These are phyloP conservation scores for Lasioglossum baleicum DNA, from an alignment of 1,140 invertebrate genomes.

Conservation along the genomic window DNA sequence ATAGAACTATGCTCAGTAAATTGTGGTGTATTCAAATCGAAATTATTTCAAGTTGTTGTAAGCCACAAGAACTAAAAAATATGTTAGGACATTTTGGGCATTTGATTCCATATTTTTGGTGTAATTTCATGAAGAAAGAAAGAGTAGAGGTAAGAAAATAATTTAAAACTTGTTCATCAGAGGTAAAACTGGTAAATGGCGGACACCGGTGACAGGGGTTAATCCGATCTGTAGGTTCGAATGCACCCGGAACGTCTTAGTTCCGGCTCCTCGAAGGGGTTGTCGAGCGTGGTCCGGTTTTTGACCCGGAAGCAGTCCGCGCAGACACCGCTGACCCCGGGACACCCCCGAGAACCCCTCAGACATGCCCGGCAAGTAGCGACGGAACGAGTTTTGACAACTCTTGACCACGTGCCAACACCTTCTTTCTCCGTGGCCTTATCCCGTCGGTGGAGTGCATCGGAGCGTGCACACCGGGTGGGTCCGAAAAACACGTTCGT, in stretches of 20 bases:
- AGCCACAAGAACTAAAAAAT: too few species aligned
- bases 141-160: too few species aligned
- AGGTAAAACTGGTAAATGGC: too few species aligned
- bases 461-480: slow-evolving; percentile 5
- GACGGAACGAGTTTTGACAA: slow-evolving; percentile 76
- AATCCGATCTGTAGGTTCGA: not conserved
- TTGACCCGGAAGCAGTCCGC: slow-evolving; percentile 70
- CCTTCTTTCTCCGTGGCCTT: slow-evolving; percentile 57
- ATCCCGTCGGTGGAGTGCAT: slow-evolving; percentile 12
- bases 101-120: too few species aligned
- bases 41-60: too few species aligned
- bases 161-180: too few species aligned
- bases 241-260: slow-evolving; percentile 14
- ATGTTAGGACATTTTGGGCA: too few species aligned
- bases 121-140: too few species aligned
- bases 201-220: not conserved
- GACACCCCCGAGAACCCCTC: slow-evolving; percentile 56
- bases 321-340: slow-evolving; percentile 63
- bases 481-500: not conserved
- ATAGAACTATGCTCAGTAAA: not conserved
- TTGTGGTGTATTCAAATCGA: not conserved
- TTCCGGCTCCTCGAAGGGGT: slow-evolving; percentile 25
- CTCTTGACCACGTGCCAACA: slow-evolving; percentile 74
- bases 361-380: slow-evolving; percentile 46
- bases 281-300: slow-evolving; percentile 71